Percentiles rank a stretch among this genome's conserved stretches.
Evolutionary conservation across 2,888 invertebrate genomes (phyloP).

Genomic region (Chloromyia formosa): DNA sequence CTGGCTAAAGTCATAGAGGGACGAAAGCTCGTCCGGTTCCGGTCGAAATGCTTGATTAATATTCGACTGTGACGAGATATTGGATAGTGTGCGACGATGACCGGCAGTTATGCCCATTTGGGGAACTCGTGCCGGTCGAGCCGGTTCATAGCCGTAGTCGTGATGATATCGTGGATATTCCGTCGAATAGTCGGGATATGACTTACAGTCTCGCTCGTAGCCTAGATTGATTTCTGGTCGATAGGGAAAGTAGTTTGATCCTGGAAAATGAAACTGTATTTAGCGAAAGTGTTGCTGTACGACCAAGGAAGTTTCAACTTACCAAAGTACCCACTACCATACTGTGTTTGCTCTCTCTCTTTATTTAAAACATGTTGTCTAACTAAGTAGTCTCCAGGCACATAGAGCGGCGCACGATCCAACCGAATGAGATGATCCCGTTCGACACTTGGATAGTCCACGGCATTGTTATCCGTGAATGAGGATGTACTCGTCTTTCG

Average conservation of each 20-base stretch:
- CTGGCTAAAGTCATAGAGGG: slow-evolving; percentile 58
- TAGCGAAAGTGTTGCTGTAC: not conserved
- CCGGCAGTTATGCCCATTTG: slow-evolving; percentile 63
- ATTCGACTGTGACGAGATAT: slow-evolving; percentile 71
- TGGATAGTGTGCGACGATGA: slow-evolving; percentile 82
- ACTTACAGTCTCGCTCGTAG: slow-evolving; percentile 63
- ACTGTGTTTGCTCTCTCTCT: slow-evolving; percentile 58
- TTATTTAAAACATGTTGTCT: slow-evolving; percentile 58
- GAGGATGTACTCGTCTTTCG: slow-evolving; percentile 77
- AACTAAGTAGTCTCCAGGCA: slow-evolving; percentile 57
- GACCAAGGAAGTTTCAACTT: slow-evolving; percentile 36
- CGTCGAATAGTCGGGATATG: slow-evolving; percentile 63
- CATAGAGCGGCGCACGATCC: slow-evolving; percentile 57
- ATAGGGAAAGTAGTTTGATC: slow-evolving; percentile 63
- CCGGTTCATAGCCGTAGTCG: slow-evolving; percentile 58
- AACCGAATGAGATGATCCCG: slow-evolving; percentile 50
- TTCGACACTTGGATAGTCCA: slow-evolving; percentile 50
- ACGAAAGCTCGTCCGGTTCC: slow-evolving; percentile 67
- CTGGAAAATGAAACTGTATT: slow-evolving; percentile 50
- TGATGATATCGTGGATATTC: slow-evolving; percentile 58
- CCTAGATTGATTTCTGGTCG: slow-evolving; percentile 60
- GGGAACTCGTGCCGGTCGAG: slow-evolving; percentile 58
- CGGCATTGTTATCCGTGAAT: slow-evolving; percentile 69
- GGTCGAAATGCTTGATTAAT: slow-evolving; percentile 72
- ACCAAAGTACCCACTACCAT: slow-evolving; percentile 62